phyloP scores from a whole-genome alignment of 2,113 vertebrate species.

The Channa maculata region DNA sequence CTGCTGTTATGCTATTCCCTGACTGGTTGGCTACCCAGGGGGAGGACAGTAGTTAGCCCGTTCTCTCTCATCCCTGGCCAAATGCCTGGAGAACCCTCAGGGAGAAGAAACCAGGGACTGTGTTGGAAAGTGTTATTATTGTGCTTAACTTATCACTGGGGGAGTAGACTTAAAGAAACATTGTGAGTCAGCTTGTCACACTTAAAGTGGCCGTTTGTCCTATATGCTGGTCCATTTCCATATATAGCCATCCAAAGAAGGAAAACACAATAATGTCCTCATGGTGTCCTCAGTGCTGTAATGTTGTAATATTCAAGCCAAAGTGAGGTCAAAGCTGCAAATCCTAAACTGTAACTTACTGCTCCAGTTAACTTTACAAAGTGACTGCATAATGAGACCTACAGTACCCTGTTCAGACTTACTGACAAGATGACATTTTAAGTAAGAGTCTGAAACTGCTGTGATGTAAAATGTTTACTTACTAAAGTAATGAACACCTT shows the following conservation, averaged over 20 bases:
- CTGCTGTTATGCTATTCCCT: constrained; percentile 70
- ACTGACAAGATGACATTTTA: constrained; percentile 14
- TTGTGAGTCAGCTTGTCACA: constrained; percentile 39
- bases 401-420: background rate
- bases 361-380: constrained; percentile 38
- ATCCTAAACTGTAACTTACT: constrained; percentile 16
- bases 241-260: constrained; percentile 16
- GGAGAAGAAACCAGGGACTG: constrained; percentile 43
- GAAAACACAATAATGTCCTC: background rate
- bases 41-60: constrained; percentile 67
- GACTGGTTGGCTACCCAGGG: constrained; percentile 66
- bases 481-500: background rate
- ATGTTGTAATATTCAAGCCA: constrained; percentile 22
- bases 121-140: constrained; percentile 59
- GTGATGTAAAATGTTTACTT: background rate
- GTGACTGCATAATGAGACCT: constrained; percentile 23
- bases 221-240: constrained; percentile 16
- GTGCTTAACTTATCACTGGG: constrained; percentile 55
- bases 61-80: constrained; percentile 67
- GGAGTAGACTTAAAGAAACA: constrained; percentile 47
- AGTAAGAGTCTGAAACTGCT: background rate
- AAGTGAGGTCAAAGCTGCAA: constrained; percentile 34
- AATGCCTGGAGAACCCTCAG: constrained; percentile 60
- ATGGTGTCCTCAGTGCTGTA: constrained; percentile 5
- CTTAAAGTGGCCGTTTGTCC: constrained; percentile 37